Conservation (phyloP, 1,140 invertebrate genomes). For the Metaphire vulgaris region DNA sequence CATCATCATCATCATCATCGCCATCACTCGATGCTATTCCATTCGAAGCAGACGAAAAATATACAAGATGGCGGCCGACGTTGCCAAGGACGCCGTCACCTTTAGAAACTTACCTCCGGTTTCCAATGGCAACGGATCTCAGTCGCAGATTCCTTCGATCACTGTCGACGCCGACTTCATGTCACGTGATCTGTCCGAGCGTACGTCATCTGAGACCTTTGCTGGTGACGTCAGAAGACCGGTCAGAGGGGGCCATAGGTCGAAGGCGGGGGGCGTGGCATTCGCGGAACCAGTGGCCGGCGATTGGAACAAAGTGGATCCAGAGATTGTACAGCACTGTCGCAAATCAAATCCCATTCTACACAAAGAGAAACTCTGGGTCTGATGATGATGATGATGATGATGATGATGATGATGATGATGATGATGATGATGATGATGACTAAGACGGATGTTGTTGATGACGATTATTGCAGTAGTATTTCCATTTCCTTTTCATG, state of each 20-base stretch:
- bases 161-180: background rate
- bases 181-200: background rate
- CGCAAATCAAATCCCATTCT: constrained; percentile 24
- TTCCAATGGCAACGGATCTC: background rate
- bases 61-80: background rate
- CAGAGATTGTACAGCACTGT: constrained; percentile 27
- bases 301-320: constrained; percentile 19
- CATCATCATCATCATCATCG: constrained; percentile 7
- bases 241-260: background rate
- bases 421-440: too few species aligned
- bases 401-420: too few species aligned
- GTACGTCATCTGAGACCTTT: too few species aligned
- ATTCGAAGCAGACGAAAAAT: background rate
- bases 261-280: background rate
- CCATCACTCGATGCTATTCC: constrained; percentile 3
- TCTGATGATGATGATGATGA: too few species aligned
- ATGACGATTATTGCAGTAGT: background rate
- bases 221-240: background rate
- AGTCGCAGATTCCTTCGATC: background rate
- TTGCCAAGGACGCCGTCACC: background rate
- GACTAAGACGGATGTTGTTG: background rate
- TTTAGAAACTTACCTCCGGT: background rate
- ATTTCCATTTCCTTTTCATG: background rate
- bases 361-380: constrained; percentile 26
- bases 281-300: background rate